These are phyloP conservation scores for Eumaeus atala DNA, from an alignment of 1,140 invertebrate genomes.

Conservation along the genomic window DNA sequence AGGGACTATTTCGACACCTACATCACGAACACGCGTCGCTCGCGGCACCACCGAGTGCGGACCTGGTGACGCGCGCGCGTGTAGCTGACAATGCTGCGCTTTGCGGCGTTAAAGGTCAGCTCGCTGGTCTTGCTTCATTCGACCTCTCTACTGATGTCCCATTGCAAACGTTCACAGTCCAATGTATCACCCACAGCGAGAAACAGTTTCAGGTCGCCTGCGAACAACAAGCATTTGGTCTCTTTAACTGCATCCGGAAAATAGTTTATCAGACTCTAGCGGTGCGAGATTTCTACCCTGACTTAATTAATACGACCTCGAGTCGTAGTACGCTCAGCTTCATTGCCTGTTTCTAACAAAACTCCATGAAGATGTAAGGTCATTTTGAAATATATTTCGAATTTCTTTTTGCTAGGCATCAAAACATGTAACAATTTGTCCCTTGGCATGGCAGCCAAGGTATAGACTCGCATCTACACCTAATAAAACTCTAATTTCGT, in stretches of 20 bases:
- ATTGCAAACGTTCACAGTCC: slow-evolving; percentile 15
- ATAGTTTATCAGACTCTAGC: slow-evolving; percentile 21
- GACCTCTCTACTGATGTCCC: slow-evolving; percentile 21
- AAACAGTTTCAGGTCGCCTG: slow-evolving; percentile 27
- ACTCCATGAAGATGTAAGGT: no score
- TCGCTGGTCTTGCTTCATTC: background rate
- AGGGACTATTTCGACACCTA: no score
- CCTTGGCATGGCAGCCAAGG: no score
- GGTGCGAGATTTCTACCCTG: slow-evolving; percentile 21
- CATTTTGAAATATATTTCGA: no score
- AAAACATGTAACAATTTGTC: no score
- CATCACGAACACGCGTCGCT: no score
- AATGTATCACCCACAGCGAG: slow-evolving; percentile 2
- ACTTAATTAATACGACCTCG: background rate
- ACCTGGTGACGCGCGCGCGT: background rate
- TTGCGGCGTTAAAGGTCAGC: background rate
- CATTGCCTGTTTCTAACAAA: no score
- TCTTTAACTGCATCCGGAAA: slow-evolving; percentile 16
- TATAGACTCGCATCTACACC: no score
- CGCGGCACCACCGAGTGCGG: background rate
- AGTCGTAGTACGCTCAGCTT: background rate
- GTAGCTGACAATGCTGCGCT: background rate
- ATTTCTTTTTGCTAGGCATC: no score
- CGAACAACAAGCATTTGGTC: slow-evolving; percentile 22
- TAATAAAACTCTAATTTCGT: no score